Evolutionary conservation across 2,888 invertebrate species (phyloP).

Genomic region (Oligia fasciuncula): DNA sequence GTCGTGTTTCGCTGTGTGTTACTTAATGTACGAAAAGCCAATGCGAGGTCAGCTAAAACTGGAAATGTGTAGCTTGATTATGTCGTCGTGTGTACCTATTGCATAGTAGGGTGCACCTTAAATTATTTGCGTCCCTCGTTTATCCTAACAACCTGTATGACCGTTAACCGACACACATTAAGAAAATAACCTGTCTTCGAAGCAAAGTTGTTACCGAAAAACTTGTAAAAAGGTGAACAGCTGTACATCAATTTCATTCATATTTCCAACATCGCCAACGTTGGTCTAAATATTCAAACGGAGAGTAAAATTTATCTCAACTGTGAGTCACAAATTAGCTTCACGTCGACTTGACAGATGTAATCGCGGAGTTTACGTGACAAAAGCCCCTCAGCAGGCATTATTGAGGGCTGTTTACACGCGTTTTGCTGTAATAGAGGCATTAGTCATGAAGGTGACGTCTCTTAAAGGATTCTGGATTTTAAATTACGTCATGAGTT

Average conservation of each 20-base stretch:
- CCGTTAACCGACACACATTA: too few species aligned
- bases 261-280: slow-evolving; percentile 14
- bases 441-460: slow-evolving; percentile 62
- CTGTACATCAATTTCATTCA: slow-evolving; percentile 30
- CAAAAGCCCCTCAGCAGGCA: slow-evolving; percentile 72
- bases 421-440: slow-evolving; percentile 61
- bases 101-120: too few species aligned
- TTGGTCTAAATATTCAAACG: slow-evolving; percentile 43
- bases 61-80: too few species aligned
- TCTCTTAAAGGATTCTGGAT: slow-evolving; percentile 32
- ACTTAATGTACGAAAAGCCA: too few species aligned
- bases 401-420: slow-evolving; percentile 74
- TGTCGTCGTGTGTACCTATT: too few species aligned
- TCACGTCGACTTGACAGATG: slow-evolving; percentile 79
- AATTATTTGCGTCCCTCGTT: too few species aligned
- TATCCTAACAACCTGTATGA: too few species aligned
- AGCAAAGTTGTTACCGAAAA: neutral
- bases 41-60: too few species aligned
- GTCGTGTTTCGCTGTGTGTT: too few species aligned
- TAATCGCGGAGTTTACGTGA: slow-evolving; percentile 81
- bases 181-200: neutral
- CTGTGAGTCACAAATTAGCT: slow-evolving; percentile 74
- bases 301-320: slow-evolving; percentile 67
- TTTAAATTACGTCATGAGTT: slow-evolving; percentile 37
- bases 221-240: slow-evolving; percentile 3